A percentile compares a stretch with the other conserved stretches of the same genome.
phyloP scores from a whole-genome alignment of 2,888 invertebrate species.

The Herminia tarsipennalis region DNA sequence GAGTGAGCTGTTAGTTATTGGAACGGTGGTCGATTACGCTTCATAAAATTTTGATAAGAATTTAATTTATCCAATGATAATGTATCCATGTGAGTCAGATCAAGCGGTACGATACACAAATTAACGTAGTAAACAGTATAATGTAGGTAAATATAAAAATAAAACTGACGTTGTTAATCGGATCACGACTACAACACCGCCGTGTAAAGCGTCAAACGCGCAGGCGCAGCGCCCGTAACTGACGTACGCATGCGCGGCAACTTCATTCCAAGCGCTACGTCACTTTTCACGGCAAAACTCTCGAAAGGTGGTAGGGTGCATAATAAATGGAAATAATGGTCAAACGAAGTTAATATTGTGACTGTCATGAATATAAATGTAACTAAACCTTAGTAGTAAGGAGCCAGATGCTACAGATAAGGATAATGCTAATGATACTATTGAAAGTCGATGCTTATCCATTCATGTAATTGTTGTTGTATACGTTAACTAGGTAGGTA shows the following conservation, averaged over 20 bases:
- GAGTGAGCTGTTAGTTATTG: conserved; percentile 51
- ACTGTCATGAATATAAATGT: conserved; percentile 17
- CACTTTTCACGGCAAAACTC: conserved; percentile 46
- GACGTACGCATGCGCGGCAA: conserved; percentile 78
- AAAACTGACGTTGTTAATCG: conserved; percentile 85
- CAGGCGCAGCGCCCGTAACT: conserved; percentile 83
- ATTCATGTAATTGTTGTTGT: too few relatives aligned
- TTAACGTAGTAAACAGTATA: conserved; percentile 36
- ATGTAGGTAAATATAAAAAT: conserved; percentile 57
- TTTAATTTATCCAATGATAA: conserved; percentile 23
- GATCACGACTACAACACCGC: conserved; percentile 84
- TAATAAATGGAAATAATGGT: conserved; percentile 38
- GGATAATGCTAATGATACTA: too few relatives aligned
- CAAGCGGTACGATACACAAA: conserved; percentile 59
- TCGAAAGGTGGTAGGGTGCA: conserved; percentile 50
- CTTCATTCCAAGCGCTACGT: conserved; percentile 70
- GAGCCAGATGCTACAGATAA: too few relatives aligned
- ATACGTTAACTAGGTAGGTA: too few relatives aligned
- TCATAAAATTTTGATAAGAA: conserved; percentile 23
- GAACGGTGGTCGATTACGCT: conserved; percentile 44
- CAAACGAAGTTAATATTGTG: conserved; percentile 21
- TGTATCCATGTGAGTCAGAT: conserved; percentile 51
- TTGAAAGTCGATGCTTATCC: too few relatives aligned
- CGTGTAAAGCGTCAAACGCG: conserved; percentile 84
- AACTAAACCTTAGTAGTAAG: too few relatives aligned